Percentiles rank a stretch among this genome's conserved stretches.
Evolutionary conservation across 2,797 vertebrate genomes (phyloP).

Genomic region (Lates japonicus): DNA sequence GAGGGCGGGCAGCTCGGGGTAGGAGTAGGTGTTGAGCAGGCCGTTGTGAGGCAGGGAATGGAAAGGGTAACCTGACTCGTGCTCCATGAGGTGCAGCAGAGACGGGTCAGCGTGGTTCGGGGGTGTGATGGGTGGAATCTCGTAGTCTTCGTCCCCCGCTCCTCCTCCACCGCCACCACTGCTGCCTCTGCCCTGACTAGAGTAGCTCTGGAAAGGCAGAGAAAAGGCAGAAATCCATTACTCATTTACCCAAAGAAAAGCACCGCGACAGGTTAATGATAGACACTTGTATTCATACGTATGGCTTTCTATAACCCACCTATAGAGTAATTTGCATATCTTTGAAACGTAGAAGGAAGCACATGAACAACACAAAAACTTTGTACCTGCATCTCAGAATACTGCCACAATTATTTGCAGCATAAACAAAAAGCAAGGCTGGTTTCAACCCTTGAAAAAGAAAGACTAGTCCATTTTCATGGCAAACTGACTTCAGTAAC

Average conservation of each 20-base stretch:
- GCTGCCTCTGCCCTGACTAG: constrained; percentile 83
- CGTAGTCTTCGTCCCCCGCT: constrained; percentile 95
- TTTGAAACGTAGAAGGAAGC: constrained; percentile 20
- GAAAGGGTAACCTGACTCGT: constrained; percentile 95
- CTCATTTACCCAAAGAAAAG: constrained; percentile 12
- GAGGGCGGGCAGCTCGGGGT: constrained; percentile 97
- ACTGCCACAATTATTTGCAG: constrained; percentile 18
- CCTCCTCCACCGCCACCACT: constrained; percentile 88
- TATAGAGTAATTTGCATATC: constrained; percentile 26
- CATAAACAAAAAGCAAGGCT: constrained; percentile 5
- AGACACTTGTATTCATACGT: constrained; percentile 12
- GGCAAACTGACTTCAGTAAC: constrained; percentile 41
- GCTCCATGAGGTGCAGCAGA: constrained; percentile 97
- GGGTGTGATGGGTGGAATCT: constrained; percentile 98
- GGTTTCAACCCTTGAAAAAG: constrained; percentile 8
- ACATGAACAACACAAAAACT: constrained; percentile 14
- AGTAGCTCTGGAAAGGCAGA: constrained; percentile 77
- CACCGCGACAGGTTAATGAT: background rate
- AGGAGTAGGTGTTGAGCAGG: constrained; percentile 96
- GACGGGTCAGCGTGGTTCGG: constrained; percentile 96
- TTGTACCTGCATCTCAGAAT: constrained; percentile 21
- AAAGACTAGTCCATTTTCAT: constrained; percentile 28
- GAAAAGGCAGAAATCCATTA: constrained; percentile 2
- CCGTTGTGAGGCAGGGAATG: constrained; percentile 95
- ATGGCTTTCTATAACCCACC: constrained; percentile 4